Base-by-base conservation (phyloP, 2,888 invertebrate genomes). In the Thymelicus acteon region DNA sequence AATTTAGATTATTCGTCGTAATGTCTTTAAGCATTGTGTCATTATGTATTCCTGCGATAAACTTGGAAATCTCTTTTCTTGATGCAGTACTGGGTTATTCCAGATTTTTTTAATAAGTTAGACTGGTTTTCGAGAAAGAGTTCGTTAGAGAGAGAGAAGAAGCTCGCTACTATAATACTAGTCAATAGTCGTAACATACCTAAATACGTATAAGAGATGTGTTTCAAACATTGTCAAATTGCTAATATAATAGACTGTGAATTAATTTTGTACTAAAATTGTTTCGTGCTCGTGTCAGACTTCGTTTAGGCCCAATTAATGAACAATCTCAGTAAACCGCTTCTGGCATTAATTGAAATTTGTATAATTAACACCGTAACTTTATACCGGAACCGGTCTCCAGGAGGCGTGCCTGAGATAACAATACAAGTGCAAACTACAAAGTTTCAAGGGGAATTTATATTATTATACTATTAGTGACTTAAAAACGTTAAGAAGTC, bases 331-430 rank as follows among this genome's bases (percentile, higher is more conserved):
- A 52, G 70, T 64, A 60, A 71, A 60, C 65, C 70, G 65, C 65
- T 65, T n/a, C 60, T 60, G 49, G 70, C 60, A 52, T 60, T 37
- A 60, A 65, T 60, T 60, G 60, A 60, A 60, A 60, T 71, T 71
- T 71, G 70, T 49, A 64, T 71, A 65, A 65, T 64, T 70, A 49
- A 49, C 40, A 60, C 24, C 48, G 64, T 60, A 71, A 65, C 70
- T 65, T 65, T 37, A 60, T 54, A 52, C 65, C 60, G 70, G 65
- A 71, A 71, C 60, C 31, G 49, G 57, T 63, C 63, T 58, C 19
- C 37, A 39, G 39, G n/a, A 58, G 63, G 39, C 58, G 19, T 61
- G 61, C 54, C 54, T 54, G 54, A 64, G 70, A 58, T 64, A 70
- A 70, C 64, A 63, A 60, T 60, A 70, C 49, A 61, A 39, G 61